phyloP scores from a whole-genome alignment of 2,113 vertebrate species.

The Paradoxurus hermaphroditus region DNA sequence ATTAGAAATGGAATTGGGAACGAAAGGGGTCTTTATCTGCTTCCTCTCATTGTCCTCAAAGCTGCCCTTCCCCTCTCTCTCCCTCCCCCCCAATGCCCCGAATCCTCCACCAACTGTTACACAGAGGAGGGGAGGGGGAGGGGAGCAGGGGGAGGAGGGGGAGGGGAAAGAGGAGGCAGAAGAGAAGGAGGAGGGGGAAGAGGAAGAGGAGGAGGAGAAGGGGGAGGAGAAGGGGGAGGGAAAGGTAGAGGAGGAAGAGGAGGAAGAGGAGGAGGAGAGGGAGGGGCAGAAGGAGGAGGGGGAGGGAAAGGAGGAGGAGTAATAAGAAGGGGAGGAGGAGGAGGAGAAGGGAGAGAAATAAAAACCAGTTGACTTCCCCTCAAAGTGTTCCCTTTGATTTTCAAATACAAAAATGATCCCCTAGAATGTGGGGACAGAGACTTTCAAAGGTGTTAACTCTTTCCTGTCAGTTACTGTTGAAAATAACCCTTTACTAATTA shows the following conservation, averaged over 20 bases:
- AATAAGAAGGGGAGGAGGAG: too few relatives aligned
- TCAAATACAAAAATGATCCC: not conserved
- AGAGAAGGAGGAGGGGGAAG: too few relatives aligned
- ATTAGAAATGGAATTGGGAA: not conserved
- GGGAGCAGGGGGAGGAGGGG: too few relatives aligned
- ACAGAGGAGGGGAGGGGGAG: not conserved
- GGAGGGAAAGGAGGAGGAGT: too few relatives aligned
- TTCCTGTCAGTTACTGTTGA: too few relatives aligned
- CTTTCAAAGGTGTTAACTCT: not conserved
- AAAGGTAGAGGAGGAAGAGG: too few relatives aligned
- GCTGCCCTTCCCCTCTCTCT: too few relatives aligned
- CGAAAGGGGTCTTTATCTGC: not conserved
- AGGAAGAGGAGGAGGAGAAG: too few relatives aligned
- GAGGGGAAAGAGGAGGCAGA: not conserved
- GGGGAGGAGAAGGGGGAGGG: not conserved
- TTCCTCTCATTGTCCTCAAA: not conserved
- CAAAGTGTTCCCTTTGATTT: not conserved
- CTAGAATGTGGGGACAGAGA: not conserved
- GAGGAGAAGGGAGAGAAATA: not conserved
- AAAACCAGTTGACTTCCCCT: not conserved
- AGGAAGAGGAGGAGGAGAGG: too few relatives aligned
- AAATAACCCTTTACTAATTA: not conserved
- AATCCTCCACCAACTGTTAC: too few relatives aligned
- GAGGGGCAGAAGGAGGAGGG: too few relatives aligned
- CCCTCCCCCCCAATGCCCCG: rapidly evolving